Percentiles rank a stretch among this genome's conserved stretches.
Conservation (phyloP, 1,140 invertebrate species). For the Heliothis virescens region DNA sequence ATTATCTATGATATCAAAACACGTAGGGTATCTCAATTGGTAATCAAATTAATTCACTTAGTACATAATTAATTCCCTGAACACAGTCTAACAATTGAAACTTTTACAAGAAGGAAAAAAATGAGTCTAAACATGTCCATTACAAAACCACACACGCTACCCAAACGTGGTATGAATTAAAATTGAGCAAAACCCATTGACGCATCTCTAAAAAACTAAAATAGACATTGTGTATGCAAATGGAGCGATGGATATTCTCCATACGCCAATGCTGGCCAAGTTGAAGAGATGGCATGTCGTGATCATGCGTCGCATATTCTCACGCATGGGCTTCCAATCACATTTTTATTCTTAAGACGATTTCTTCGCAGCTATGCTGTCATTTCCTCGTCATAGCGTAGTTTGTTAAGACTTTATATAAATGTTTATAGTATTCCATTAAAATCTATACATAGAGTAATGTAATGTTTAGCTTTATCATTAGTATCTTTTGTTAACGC, state of each 20-base stretch:
- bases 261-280: background rate
- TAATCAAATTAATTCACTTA: background rate
- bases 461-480: background rate
- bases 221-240: slow-evolving; percentile 27
- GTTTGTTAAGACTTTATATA: slow-evolving; percentile 14
- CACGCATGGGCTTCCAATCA: slow-evolving; percentile 50
- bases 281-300: slow-evolving; percentile 7
- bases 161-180: background rate
- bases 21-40: too few species aligned
- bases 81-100: background rate
- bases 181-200: background rate
- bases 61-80: background rate
- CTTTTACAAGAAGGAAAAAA: slow-evolving; percentile 15
- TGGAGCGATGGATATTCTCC: background rate
- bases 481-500: background rate
- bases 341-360: slow-evolving; percentile 61
- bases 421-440: background rate
- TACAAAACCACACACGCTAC: background rate
- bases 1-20: background rate
- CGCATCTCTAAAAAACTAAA: background rate
- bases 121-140: background rate
- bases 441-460: background rate
- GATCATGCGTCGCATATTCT: slow-evolving; percentile 45
- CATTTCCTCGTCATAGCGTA: slow-evolving; percentile 26
- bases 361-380: slow-evolving; percentile 61